Conservation (phyloP, 2,797 vertebrate species). For the Anableps anableps region DNA sequence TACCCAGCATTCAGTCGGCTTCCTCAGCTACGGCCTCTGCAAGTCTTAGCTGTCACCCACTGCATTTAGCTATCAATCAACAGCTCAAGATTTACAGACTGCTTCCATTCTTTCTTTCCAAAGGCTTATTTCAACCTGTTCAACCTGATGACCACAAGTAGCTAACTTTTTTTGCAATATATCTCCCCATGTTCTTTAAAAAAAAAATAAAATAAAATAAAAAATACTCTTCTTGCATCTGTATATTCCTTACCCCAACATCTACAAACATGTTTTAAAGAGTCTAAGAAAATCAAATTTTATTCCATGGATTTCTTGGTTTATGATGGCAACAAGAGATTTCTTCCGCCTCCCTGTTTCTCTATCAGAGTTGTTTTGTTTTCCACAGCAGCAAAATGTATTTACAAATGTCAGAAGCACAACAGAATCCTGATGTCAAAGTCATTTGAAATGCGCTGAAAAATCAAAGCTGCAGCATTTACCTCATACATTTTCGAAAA, state of each 20-base stretch:
- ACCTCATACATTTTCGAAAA: conserved; percentile 13
- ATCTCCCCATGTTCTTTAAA: neutral
- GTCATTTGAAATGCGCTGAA: neutral
- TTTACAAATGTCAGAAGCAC: conserved; percentile 43
- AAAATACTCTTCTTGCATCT: neutral
- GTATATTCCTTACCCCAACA: neutral
- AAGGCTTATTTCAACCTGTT: neutral
- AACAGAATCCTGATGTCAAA: conserved; percentile 34
- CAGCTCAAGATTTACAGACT: neutral
- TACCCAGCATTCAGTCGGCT: neutral
- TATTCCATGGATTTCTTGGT: neutral
- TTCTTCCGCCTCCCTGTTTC: conserved; percentile 23
- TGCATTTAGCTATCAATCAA: neutral
- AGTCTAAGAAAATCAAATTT: neutral
- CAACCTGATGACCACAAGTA: neutral
- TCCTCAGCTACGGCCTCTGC: neutral
- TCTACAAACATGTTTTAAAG: conserved; percentile 7
- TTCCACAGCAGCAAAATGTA: conserved; percentile 16
- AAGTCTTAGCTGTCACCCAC: neutral
- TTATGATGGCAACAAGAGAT: neutral
- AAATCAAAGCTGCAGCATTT: conserved; percentile 26
- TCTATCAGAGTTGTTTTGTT: conserved; percentile 17
- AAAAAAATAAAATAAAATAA: too few relatives aligned
- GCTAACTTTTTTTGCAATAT: neutral
- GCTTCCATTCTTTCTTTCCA: neutral